Evolutionary conservation across 2,888 invertebrate genomes (phyloP).

Genomic region (Teleogryllus oceanicus): DNA sequence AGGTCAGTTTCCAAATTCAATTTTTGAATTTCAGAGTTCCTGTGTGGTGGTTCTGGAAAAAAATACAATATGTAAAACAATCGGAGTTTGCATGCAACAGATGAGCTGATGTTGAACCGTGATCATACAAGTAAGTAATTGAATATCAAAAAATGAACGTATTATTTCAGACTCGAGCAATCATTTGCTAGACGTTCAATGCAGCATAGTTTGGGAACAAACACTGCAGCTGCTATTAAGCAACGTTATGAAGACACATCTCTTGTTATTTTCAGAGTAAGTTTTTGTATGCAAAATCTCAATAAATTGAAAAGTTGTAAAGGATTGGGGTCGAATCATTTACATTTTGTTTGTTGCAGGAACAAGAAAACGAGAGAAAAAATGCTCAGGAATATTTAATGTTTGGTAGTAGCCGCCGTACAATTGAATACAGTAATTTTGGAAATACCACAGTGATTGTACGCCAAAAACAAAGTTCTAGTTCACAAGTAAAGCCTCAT

Average conservation of each 20-base stretch:
- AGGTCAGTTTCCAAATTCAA: too few species aligned
- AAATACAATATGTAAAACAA: too few species aligned
- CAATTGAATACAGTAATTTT: conserved; percentile 45
- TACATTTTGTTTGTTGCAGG: conserved; percentile 42
- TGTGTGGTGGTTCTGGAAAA: too few species aligned
- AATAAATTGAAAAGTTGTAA: neutral
- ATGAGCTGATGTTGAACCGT: too few species aligned
- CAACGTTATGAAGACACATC: conserved; percentile 46
- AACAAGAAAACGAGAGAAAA: conserved; percentile 40
- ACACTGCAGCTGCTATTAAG: conserved; percentile 41
- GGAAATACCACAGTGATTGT: conserved; percentile 46
- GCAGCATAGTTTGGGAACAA: conserved; percentile 29
- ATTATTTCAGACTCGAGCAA: too few species aligned
- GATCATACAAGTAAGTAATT: too few species aligned
- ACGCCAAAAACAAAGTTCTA: conserved; percentile 27
- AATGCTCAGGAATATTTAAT: conserved; percentile 42
- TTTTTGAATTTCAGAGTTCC: too few species aligned
- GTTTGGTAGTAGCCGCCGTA: conserved; percentile 46
- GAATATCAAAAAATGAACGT: too few species aligned
- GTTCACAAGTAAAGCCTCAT: conserved; percentile 24
- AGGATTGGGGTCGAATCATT: conserved; percentile 18
- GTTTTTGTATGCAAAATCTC: neutral
- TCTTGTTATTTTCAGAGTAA: conserved; percentile 46
- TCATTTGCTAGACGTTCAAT: conserved; percentile 23
- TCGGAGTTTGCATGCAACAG: too few species aligned